These are phyloP conservation scores for Ypsolopha scabrella DNA, from an alignment of 2,888 invertebrate species.

Conservation along the genomic window DNA sequence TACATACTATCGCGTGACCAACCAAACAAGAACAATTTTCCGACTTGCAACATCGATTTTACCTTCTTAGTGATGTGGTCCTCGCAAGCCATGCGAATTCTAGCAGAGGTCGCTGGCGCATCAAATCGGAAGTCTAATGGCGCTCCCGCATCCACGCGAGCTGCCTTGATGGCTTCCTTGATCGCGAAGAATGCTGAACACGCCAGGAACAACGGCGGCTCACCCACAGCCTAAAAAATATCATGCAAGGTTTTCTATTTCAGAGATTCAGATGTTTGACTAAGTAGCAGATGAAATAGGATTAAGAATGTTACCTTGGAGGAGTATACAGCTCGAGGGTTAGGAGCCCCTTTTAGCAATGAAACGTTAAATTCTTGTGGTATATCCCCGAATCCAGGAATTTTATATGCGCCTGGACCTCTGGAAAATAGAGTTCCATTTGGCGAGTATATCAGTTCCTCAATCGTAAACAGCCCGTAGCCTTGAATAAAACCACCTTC, in stretches of 20 bases:
- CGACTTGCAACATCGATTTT: background rate
- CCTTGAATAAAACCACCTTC: constrained; percentile 97
- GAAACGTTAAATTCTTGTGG: constrained; percentile 94
- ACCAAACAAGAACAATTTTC: too few species aligned
- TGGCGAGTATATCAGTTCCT: constrained; percentile 90
- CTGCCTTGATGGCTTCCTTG: constrained; percentile 85
- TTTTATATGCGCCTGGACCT: constrained; percentile 95
- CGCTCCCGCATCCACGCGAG: constrained; percentile 78
- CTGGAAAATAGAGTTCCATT: constrained; percentile 84
- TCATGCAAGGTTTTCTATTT: background rate
- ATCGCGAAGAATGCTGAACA: constrained; percentile 92
- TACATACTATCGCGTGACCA: too few species aligned
- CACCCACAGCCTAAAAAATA: constrained; percentile 85
- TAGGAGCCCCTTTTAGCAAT: constrained; percentile 89
- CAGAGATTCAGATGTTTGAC: background rate
- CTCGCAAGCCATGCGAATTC: constrained; percentile 90
- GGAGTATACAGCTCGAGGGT: constrained; percentile 92
- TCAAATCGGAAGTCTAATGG: constrained; percentile 73
- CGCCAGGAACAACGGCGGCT: constrained; percentile 93
- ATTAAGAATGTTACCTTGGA: constrained; percentile 79
- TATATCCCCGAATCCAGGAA: constrained; percentile 93
- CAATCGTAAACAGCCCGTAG: constrained; percentile 91
- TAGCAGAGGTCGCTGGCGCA: constrained; percentile 89
- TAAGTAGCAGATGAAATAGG: background rate
- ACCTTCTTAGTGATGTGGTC: constrained; percentile 87